A percentile compares a stretch with the other conserved stretches of the same genome.
phyloP scores from a whole-genome alignment of 2,888 invertebrate species.

The Protodeltote pygarga region DNA sequence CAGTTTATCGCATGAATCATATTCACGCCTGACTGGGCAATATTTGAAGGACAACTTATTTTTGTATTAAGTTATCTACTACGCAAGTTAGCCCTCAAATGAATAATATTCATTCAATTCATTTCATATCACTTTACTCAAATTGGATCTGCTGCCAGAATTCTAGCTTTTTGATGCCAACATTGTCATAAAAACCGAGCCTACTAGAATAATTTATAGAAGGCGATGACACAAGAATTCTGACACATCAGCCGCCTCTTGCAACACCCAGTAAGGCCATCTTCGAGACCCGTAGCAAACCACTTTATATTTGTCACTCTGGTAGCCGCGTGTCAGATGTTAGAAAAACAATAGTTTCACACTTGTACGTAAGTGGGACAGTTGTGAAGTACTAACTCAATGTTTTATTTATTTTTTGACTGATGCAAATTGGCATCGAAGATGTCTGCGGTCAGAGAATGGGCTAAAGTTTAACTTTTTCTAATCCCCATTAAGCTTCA shows the following conservation, averaged over 20 bases:
- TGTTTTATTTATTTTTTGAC: constrained; percentile 9
- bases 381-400: constrained; percentile 9
- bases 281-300: constrained; percentile 13
- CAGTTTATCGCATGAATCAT: constrained; percentile 2
- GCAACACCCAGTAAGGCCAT: constrained; percentile 1
- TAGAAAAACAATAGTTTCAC: constrained; percentile 17
- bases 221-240: too few relatives aligned
- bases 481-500: too few relatives aligned
- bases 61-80: constrained; percentile 32
- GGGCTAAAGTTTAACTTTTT: not conserved
- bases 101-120: constrained; percentile 16
- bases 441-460: not conserved
- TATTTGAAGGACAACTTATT: constrained; percentile 47
- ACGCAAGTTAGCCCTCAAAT: constrained; percentile 20
- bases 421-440: constrained; percentile 12
- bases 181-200: too few relatives aligned
- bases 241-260: not conserved
- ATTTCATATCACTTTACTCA: too few relatives aligned
- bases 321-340: constrained; percentile 15
- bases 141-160: too few relatives aligned
- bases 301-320: constrained; percentile 1
- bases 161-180: too few relatives aligned
- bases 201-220: too few relatives aligned
- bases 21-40: constrained; percentile 27
- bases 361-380: constrained; percentile 10